Base-by-base conservation (phyloP, 2,797 vertebrate genomes). In the Paguma larvata region DNA sequence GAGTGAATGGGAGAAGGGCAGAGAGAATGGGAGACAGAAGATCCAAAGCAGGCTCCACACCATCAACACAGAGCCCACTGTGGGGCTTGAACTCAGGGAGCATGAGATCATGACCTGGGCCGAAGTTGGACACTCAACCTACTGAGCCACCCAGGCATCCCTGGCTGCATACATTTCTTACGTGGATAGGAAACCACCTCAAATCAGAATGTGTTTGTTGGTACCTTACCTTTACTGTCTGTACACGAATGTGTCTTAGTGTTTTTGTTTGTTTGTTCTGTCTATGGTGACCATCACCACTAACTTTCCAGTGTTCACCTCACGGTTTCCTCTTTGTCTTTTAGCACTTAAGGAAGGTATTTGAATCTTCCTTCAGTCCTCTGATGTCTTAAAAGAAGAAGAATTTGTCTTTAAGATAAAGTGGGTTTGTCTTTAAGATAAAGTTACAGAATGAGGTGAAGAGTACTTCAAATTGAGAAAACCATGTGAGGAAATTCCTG, bases 351-450 rank as follows among this genome's bases (percentile, higher is more conserved):
- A 79, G 21, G 9, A 93, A 70, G 18, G 16, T 62, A 79, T 73
- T 63, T 56, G 32, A 85, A 59, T 93, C 23, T 94, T 94, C 70
- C 16, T 23, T 78, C 46, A 89, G 41, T 19, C 19, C 2, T 89
- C 72, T 86, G 63, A 56, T 18, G 32, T 79, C 25, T 89, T 91
- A 92, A 75, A 67, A 77, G 23, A 72, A 46, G 27, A 41, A 2
- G 87, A 70, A 79, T 83, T 83, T 38, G 83, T 70, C 11, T 87
- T 93, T 68, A 78, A 65, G 34, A n/a, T 51, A 87, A 94, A 65
- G 73, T 83, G 21, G 5, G 14, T 91, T 48, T 94, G 27, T 85
- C n/a, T n/a, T n/a, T n/a, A n/a, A n/a, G n/a, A n/a, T n/a, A n/a
- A n/a, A 14, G 25, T 56, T 92, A 48, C 41, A 82, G 16, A 89